Evolutionary conservation across 2,113 vertebrate species (phyloP).

Genomic region (sheep (Ovis aries)): DNA sequence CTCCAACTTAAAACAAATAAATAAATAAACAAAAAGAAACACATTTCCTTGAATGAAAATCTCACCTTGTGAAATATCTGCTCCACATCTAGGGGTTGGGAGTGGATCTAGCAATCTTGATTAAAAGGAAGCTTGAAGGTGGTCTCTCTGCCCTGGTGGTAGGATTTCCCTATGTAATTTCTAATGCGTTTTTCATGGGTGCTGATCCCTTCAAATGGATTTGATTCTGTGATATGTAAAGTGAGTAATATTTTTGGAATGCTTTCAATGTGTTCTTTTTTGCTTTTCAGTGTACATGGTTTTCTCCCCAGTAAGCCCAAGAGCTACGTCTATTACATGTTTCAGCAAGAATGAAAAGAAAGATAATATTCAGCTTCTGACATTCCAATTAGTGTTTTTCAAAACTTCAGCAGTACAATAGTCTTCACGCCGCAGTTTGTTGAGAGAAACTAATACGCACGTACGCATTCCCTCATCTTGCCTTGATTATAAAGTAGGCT

Average conservation of each 20-base stretch:
- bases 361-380: neutral
- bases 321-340: neutral
- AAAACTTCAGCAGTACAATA: neutral
- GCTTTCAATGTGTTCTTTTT: neutral
- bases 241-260: neutral
- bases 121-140: neutral
- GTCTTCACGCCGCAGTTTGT: neutral
- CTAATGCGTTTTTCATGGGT: neutral
- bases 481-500: neutral
- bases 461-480: neutral
- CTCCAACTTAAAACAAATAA: neutral
- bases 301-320: neutral
- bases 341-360: neutral
- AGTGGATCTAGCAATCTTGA: neutral
- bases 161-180: neutral
- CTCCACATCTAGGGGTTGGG: neutral
- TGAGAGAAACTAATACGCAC: neutral
- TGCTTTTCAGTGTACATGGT: neutral
- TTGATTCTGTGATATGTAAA: neutral
- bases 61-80: neutral
- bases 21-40: neutral
- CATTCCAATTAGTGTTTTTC: neutral
- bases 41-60: neutral
- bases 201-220: neutral
- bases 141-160: neutral